phyloP scores from a whole-genome alignment of 1,140 invertebrate genomes.

The Neotoxoptera formosana region DNA sequence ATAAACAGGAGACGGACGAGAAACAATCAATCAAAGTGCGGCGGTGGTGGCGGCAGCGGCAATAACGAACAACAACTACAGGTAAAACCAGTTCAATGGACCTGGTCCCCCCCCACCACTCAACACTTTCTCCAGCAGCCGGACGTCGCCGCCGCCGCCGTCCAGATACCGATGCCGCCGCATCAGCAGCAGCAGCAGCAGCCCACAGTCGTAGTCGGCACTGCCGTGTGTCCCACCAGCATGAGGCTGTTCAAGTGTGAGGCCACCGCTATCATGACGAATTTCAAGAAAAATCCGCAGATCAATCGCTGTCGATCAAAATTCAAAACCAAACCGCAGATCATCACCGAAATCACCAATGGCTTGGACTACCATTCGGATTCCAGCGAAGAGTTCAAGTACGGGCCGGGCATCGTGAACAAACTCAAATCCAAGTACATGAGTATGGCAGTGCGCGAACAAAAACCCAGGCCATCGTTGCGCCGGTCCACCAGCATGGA shows the following conservation, averaged over 20 bases:
- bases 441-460: slow-evolving; percentile 77
- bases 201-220: slow-evolving; percentile 41
- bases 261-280: slow-evolving; percentile 45
- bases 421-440: slow-evolving; percentile 84
- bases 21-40: slow-evolving; percentile 60
- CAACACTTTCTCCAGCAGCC: slow-evolving; percentile 58
- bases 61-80: slow-evolving; percentile 41
- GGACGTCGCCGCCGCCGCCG: slow-evolving; percentile 46
- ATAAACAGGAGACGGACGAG: slow-evolving; percentile 70
- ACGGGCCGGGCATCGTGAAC: slow-evolving; percentile 91
- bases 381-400: slow-evolving; percentile 81
- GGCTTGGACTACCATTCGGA: slow-evolving; percentile 65
- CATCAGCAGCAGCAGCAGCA: background rate
- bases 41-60: slow-evolving; percentile 49
- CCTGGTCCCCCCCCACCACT: slow-evolving; percentile 35
- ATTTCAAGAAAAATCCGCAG: slow-evolving; percentile 48
- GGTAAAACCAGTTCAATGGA: slow-evolving; percentile 55
- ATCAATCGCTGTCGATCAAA: slow-evolving; percentile 43
- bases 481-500: slow-evolving; percentile 84
- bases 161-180: background rate
- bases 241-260: slow-evolving; percentile 45
- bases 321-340: slow-evolving; percentile 65
- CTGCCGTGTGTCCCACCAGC: slow-evolving; percentile 31
- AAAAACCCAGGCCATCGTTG: slow-evolving; percentile 49
- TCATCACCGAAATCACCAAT: slow-evolving; percentile 65